Conservation (phyloP, 2,797 vertebrate species). For the Amphiprion clarkii region DNA sequence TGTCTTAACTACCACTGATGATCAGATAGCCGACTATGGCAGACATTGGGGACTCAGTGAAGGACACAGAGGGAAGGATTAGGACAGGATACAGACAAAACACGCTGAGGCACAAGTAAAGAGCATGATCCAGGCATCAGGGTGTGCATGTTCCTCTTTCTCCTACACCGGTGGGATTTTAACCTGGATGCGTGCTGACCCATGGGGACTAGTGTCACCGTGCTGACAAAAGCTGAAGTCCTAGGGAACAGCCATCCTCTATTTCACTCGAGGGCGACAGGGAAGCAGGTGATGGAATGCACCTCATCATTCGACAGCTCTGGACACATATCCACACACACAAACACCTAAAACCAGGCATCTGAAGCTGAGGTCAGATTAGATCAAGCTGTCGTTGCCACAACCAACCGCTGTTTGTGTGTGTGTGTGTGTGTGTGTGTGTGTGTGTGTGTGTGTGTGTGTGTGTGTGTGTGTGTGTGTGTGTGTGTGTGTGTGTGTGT, state of each 20-base stretch:
- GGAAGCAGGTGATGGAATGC: slow-evolving; percentile 66
- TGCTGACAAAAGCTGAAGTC: too few relatives aligned
- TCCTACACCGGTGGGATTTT: too few relatives aligned
- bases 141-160: too few relatives aligned
- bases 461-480: too few relatives aligned
- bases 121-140: slow-evolving; percentile 3
- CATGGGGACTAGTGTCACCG: too few relatives aligned
- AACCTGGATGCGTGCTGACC: too few relatives aligned
- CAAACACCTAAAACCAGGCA: slow-evolving; percentile 39
- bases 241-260: slow-evolving; percentile 32
- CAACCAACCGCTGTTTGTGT: slow-evolving; percentile 25
- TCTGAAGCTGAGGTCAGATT: slow-evolving; percentile 58
- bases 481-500: too few relatives aligned
- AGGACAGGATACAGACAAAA: slow-evolving; percentile 32
- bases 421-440: neutral
- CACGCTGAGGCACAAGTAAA: neutral
- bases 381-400: slow-evolving; percentile 59
- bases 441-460: too few relatives aligned
- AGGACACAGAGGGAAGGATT: slow-evolving; percentile 32
- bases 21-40: too few relatives aligned
- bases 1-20: too few relatives aligned
- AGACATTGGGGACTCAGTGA: too few relatives aligned
- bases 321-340: slow-evolving; percentile 44
- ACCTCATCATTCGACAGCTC: slow-evolving; percentile 67
- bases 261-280: slow-evolving; percentile 48